Evolutionary conservation across 2,797 vertebrate species (phyloP).

Genomic region (Malacoctenus gilli): DNA sequence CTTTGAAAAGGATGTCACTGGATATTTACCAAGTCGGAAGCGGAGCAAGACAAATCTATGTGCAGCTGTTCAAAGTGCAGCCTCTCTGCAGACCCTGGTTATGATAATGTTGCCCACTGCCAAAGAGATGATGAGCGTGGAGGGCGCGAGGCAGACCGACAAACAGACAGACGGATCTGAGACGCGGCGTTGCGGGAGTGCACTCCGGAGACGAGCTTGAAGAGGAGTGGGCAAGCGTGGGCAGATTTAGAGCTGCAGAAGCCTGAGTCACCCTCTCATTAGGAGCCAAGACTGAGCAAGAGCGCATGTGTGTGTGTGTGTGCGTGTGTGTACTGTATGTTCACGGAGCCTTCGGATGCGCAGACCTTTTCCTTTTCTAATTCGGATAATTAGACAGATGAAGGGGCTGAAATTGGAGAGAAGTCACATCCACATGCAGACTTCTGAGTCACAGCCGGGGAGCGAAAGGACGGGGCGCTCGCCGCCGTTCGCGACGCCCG

Average conservation of each 20-base stretch:
- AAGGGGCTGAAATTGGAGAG: conserved; percentile 32
- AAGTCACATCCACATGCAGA: conserved; percentile 18
- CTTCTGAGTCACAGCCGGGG: conserved; percentile 41
- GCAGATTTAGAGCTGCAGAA: conserved; percentile 33
- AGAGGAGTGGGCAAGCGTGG: conserved; percentile 34
- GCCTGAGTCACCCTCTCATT: conserved; percentile 53
- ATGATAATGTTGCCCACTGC: conserved; percentile 1
- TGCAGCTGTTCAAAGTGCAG: not conserved
- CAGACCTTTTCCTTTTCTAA: conserved; percentile 39
- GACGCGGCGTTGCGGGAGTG: conserved; percentile 14
- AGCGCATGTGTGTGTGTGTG: conserved; percentile 7
- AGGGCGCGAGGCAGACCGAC: conserved; percentile 10
- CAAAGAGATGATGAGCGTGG: conserved; percentile 23
- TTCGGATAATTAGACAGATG: conserved; percentile 54
- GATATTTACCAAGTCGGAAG: not conserved
- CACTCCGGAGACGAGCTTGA: conserved; percentile 7
- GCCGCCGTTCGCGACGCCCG: not conserved
- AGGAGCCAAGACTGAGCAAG: conserved; percentile 7
- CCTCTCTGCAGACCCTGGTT: conserved; percentile 1
- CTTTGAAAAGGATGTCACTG: conserved; percentile 4
- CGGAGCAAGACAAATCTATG: conserved; percentile 1
- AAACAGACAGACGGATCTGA: conserved; percentile 7
- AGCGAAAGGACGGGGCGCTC: conserved; percentile 28
- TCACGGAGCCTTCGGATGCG: conserved; percentile 8
- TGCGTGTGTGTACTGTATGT: conserved; percentile 11